Base-by-base conservation (phyloP, 2,797 vertebrate species). In the Halcyon badia region DNA sequence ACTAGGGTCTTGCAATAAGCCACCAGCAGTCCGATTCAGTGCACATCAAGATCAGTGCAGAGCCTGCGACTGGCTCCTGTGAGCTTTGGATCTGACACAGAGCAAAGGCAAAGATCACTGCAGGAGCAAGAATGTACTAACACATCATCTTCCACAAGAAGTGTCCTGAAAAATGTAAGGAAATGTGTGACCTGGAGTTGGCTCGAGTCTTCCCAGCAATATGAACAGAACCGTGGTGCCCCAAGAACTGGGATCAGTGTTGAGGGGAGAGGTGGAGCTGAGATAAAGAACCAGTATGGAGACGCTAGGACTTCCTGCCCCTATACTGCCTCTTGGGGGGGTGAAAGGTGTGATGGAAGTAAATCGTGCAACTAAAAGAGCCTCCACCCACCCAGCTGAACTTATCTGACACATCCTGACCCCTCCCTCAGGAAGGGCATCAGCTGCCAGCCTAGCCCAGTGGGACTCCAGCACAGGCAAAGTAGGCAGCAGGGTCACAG, bases 291-390 rank as follows among this genome's bases (percentile, higher is more conserved):
- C 5, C 44, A 90, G 31, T 12, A 39, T 4, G n/a, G 77, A 72
- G 86, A 31, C 79, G 70, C 46, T 31, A 62, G 52, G 49, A 58
- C 35, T 88, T 94, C 77, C 80, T 90, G 72, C 35, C 41, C 51
- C 65, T 49, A 5, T 51, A 0, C 65, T 85, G 84, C 42, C 76
- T 35, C 82, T 22, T 17, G 70, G 56, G 80, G 62, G 61, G 90
- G 88, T 57, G 73, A 76, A 93, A 96, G 83, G 73, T 93, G 80
- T 65, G 46, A 94, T 82, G 86, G 66, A 87, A 92, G 73, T 82
- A 93, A 95, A 92, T 92, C 77, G 69, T 4, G 24, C 54, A 39
- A 18, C 78, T 80, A 80, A 60, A 66, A 77, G 66, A 96, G 88
- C 92, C 90, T 90, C 88, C 94, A 94, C 83, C 80, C 87, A 81